Evolutionary conservation across 1,140 invertebrate species (phyloP).

Genomic region (Euwallacea similis): DNA sequence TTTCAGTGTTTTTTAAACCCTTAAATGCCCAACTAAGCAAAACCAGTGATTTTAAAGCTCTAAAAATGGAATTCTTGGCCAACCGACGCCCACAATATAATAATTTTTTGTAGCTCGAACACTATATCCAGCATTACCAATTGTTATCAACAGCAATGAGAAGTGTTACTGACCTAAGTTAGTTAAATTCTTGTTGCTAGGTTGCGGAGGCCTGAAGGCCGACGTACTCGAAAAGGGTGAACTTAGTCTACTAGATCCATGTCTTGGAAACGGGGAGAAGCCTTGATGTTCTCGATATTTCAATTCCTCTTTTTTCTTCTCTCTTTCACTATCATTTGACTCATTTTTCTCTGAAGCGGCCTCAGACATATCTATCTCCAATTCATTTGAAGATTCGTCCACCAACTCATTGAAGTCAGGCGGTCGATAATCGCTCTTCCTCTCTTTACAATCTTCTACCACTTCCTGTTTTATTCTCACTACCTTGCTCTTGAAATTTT

Average conservation of each 20-base stretch:
- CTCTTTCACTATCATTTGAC: constrained; percentile 50
- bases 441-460: constrained; percentile 50
- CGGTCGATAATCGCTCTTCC: constrained; percentile 62
- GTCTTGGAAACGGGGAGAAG: constrained; percentile 53
- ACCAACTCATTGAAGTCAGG: constrained; percentile 79
- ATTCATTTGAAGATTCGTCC: constrained; percentile 76
- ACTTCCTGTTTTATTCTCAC: constrained; percentile 46
- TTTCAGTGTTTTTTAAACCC: too few relatives aligned
- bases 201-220: constrained; percentile 72
- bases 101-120: too few relatives aligned
- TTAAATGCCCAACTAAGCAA: too few relatives aligned
- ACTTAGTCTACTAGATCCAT: constrained; percentile 48
- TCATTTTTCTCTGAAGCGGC: constrained; percentile 54
- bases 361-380: constrained; percentile 79
- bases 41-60: too few relatives aligned
- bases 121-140: too few relatives aligned
- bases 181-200: constrained; percentile 42
- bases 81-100: too few relatives aligned
- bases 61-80: too few relatives aligned
- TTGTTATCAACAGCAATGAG: too few relatives aligned
- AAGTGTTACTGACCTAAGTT: constrained; percentile 44
- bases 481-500: constrained; percentile 46
- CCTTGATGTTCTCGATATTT: constrained; percentile 40
- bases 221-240: constrained; percentile 69
- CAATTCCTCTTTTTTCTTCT: constrained; percentile 55